These are phyloP conservation scores for Hydractinia echinata DNA, from an alignment of 30 jellyfish, hydroid and myxozoan species.

Conservation along the genomic window DNA sequence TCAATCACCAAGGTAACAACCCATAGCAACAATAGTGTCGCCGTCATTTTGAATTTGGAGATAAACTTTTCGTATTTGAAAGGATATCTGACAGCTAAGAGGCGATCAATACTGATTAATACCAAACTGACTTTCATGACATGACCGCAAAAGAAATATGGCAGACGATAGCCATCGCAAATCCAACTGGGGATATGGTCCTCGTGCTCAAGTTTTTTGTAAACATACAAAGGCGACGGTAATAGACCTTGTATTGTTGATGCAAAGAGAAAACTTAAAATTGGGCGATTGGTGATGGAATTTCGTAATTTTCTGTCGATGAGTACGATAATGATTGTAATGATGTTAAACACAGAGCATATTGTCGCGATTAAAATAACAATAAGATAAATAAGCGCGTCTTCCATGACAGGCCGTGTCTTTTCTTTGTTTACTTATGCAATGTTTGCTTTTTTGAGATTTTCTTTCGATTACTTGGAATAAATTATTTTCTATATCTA, in stretches of 20 bases:
- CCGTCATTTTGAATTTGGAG: background rate
- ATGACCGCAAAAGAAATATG: constrained; percentile 22
- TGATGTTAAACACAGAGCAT: background rate
- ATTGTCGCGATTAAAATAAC: background rate
- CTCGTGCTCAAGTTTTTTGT: background rate
- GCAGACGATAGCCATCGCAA: constrained; percentile 7
- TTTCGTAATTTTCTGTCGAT: background rate
- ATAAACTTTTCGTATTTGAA: background rate
- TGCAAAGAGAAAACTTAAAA: constrained; percentile 8
- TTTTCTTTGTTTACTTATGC: background rate
- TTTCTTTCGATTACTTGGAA: too few relatives aligned
- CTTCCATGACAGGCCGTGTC: background rate
- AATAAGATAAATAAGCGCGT: background rate
- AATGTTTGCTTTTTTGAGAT: too few relatives aligned
- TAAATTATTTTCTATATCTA: too few relatives aligned
- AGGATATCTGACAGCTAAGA: constrained; percentile 3
- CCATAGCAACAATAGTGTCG: background rate
- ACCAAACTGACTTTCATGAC: constrained; percentile 14
- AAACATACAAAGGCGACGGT: constrained; percentile 1
- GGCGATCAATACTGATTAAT: constrained; percentile 5
- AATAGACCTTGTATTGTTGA: constrained; percentile 11
- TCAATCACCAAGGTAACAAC: constrained; percentile 1
- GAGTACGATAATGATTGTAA: background rate
- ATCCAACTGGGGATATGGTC: background rate
- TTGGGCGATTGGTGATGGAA: background rate